Base-by-base conservation (phyloP, 2,797 vertebrate species). In the Threskiornis aethiopicus region DNA sequence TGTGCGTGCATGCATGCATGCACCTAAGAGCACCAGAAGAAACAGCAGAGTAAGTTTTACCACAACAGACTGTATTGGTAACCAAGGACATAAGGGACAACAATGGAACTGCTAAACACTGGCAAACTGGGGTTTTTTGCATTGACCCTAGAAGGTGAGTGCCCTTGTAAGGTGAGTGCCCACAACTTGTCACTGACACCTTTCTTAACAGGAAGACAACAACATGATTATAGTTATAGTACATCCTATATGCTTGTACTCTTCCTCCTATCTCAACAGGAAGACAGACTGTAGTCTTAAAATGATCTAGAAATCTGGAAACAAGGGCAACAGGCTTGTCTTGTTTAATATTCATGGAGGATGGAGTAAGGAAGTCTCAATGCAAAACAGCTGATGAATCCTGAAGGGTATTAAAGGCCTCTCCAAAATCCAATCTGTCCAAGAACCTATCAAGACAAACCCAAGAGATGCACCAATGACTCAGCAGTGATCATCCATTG, bases 291-390 rank as follows among this genome's bases (percentile, higher is more conserved):
- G 4, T 47, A 39, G 11, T 24, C 8, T 88, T 51, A 35, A 88
- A 84, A 72, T 51, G 1, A 15, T 13, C 7, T 69, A 35, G 61
- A 90, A 89, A 19, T 76, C 20, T 37, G 14, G 46, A 72, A 87
- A 66, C 2, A 1, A 65, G 16, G 54, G 57, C 11, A 86, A 35
- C 4, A 2, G 20, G 7, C 7, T 61, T 47, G 26, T 49, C 6
- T 20, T 28, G 5, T 47, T 71, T n/a, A 47, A 26, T 51, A 16
- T 41, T 72, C 31, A 57, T 11, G 13, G 31, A 70, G 6, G 6
- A 76, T n/a, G 0, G 0, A 64, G 6, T 33, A 59, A 59, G 6
- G 6, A 69, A 57, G 11, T 2, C 1, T 59, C 44, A 44, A 5
- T 33, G 35, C 18, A 28, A 51, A 90, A 79, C 4, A 83, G 10